Evolutionary conservation across 2,797 vertebrate species (phyloP).

Genomic region (Podargus strigoides): DNA sequence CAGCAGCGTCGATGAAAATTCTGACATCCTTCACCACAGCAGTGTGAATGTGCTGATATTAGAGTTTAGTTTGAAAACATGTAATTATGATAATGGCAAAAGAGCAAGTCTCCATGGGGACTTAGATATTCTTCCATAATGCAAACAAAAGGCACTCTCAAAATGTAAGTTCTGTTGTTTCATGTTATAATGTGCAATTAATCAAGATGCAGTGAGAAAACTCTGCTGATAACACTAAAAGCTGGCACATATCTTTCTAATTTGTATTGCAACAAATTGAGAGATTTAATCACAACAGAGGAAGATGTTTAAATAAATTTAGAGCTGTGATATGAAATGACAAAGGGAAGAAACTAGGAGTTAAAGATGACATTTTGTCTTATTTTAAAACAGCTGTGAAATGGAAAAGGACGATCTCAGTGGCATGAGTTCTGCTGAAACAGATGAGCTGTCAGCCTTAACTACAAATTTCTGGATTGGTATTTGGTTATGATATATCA

Average conservation of each 20-base stretch:
- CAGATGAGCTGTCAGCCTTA: conserved; percentile 1
- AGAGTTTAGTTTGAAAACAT: conserved; percentile 4
- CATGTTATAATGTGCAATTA: conserved; percentile 48
- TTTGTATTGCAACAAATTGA: conserved; percentile 47
- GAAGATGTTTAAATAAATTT: conserved; percentile 37
- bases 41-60: background rate
- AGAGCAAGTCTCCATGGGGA: conserved; percentile 12
- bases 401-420: background rate
- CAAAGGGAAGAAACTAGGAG: background rate
- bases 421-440: background rate
- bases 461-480: background rate
- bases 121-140: background rate
- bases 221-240: conserved; percentile 1
- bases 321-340: conserved; percentile 1
- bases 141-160: conserved; percentile 38
- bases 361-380: background rate
- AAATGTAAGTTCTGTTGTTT: conserved; percentile 31
- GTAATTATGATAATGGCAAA: conserved; percentile 38
- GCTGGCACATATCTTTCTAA: background rate
- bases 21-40: background rate
- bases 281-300: background rate
- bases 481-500: background rate
- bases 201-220: background rate
- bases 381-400: background rate
- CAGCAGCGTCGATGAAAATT: background rate